Evolutionary conservation across 2,113 vertebrate genomes (phyloP).

Genomic region (Malurus alboscapulatus): DNA sequence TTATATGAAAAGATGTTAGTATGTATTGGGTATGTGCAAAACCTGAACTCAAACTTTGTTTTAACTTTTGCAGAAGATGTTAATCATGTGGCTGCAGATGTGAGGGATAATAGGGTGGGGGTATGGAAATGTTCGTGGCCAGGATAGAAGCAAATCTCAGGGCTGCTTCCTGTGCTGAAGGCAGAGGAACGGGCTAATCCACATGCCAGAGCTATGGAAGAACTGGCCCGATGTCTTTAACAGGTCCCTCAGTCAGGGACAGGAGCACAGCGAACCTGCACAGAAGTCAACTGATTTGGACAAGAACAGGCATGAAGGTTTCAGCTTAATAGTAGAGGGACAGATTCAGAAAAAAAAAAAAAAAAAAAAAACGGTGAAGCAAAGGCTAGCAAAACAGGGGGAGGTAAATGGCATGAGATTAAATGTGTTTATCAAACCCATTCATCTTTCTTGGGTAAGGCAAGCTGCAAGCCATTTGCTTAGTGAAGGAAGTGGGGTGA

Average conservation of each 20-base stretch:
- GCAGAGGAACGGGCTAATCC: conserved; percentile 58
- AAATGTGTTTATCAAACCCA: conserved; percentile 41
- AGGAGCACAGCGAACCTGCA: background rate
- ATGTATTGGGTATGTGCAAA: background rate
- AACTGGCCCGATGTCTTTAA: conserved; percentile 39
- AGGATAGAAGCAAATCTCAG: conserved; percentile 19
- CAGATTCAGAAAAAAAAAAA: background rate
- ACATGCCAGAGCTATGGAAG: conserved; percentile 53
- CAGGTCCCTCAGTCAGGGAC: conserved; percentile 35
- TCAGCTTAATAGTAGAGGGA: background rate
- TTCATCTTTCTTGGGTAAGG: conserved; percentile 27
- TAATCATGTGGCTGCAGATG: conserved; percentile 36
- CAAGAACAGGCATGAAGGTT: conserved; percentile 50
- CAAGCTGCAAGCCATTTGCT: conserved; percentile 28
- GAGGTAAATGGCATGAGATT: conserved; percentile 23
- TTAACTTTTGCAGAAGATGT: conserved; percentile 17
- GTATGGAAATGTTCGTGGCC: conserved; percentile 14
- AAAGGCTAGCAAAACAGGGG: background rate
- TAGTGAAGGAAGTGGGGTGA: background rate
- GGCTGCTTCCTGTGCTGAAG: background rate
- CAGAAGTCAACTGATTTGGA: background rate
- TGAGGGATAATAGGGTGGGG: background rate
- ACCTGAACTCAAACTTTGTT: background rate
- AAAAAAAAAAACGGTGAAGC: background rate
- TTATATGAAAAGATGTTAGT: background rate